Evolutionary conservation across 2,888 invertebrate genomes (phyloP).

Genomic region (Cenopis cana): DNA sequence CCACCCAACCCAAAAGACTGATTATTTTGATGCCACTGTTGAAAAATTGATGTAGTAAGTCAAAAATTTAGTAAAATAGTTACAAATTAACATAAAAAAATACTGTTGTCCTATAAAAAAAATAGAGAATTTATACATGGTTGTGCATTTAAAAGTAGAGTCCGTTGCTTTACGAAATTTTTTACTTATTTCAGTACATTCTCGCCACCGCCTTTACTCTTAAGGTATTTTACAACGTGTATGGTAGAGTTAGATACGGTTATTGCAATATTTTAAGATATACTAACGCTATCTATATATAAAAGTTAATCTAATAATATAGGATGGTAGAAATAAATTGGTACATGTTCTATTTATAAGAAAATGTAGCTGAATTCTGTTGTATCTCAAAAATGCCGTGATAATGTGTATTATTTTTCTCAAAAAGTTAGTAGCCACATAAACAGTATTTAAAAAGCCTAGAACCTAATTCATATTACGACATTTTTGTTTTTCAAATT

Average conservation of each 20-base stretch:
- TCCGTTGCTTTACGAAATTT: conserved; percentile 40
- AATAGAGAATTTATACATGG: conserved; percentile 44
- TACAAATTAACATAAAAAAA: conserved; percentile 36
- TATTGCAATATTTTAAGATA: conserved; percentile 38
- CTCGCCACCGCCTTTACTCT: conserved; percentile 29
- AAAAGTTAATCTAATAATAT: conserved; percentile 26
- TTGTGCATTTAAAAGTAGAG: conserved; percentile 40
- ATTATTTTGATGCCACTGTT: conserved; percentile 48
- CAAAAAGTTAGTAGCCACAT: background rate
- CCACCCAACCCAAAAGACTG: conserved; percentile 54
- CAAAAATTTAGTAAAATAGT: conserved; percentile 41
- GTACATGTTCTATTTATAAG: conserved; percentile 11
- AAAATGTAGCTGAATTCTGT: conserved; percentile 22
- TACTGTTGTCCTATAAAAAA: conserved; percentile 40
- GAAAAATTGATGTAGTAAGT: conserved; percentile 45
- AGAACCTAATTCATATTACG: background rate
- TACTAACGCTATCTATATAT: conserved; percentile 29
- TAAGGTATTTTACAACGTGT: conserved; percentile 37
- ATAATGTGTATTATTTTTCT: background rate
- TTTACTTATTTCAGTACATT: conserved; percentile 35
- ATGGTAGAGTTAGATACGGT: conserved; percentile 31
- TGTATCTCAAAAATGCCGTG: conserved; percentile 4
- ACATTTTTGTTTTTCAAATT: background rate
- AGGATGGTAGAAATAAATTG: conserved; percentile 13
- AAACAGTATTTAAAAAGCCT: background rate